Evolutionary conservation across 2,797 vertebrate genomes (phyloP), one percentile per base, ranked within the genome.

Genomic region (Euphonia xanthogaster): DNA sequence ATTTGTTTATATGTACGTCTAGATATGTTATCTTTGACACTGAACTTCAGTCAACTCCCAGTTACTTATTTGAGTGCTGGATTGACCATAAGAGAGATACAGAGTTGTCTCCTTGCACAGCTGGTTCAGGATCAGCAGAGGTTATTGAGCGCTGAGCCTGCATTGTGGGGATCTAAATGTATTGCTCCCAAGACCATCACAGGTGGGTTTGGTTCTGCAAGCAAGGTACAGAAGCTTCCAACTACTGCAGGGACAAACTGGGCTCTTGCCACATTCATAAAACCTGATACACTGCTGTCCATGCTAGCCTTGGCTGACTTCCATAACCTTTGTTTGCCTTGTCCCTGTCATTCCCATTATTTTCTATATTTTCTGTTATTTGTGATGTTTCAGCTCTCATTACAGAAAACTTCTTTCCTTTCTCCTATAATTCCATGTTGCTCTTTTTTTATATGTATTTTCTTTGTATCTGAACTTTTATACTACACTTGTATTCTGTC

Each of bases 151-250:
- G 2, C 40, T 54, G 58, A 58, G 4, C 12, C 31, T 73, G 18
- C 37, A 19, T 61, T 0, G 0, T 1, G 1, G 18, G 20, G 5
- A 22, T 6, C 0, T 55, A 85, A 87, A 82, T 39, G 11, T 8
- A 1, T 48, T 74, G 39, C 17, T 76, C 17, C 40, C n/a, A 44
- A 63, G 53, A n/a, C 22, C 40, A 51, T 60, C 31, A 20, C 12
- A 33, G 27, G 31, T 40, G 12, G 12, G 1, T 77, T 66, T 58
- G 28, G 11, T 48, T 76, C 55, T 71, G n/a, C 60, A 28, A 48
- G 16, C 25, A 73, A 65, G 7, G 25, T 54, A 44, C 25, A 70
- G 47, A 86, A 53, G 40, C 28, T 62, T 81, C 33, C 31, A 80
- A 0, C 6, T 73, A 28, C 33, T 70, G 8, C 37, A 83, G 53